Conservation (phyloP, 1,140 invertebrate species). For the Camponotus pennsylvanicus region DNA sequence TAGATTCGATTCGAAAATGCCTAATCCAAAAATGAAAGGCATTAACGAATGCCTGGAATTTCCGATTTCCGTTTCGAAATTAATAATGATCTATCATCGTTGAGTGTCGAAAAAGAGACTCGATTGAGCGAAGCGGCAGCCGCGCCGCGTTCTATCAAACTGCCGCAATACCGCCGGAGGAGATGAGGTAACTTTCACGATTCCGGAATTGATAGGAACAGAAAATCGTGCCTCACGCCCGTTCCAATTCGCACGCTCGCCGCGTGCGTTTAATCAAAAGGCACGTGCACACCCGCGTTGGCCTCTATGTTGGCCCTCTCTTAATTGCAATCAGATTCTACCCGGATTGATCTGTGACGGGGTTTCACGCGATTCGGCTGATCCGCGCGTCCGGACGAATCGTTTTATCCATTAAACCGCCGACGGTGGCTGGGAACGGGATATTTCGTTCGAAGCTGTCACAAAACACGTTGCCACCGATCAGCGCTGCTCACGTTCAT, state of each 20-base stretch:
- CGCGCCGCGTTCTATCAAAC: conserved; percentile 45
- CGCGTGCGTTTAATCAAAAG: conserved; percentile 62
- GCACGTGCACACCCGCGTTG: conserved; percentile 36
- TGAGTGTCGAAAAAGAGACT: conserved; percentile 31
- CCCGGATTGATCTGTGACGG: conserved; percentile 57
- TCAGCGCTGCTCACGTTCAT: neutral
- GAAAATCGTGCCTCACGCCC: conserved; percentile 60
- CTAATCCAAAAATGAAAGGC: too few species aligned
- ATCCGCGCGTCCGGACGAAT: conserved; percentile 47
- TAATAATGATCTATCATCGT: conserved; percentile 43
- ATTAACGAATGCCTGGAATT: too few species aligned
- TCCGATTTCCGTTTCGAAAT: conserved; percentile 5
- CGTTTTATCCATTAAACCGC: conserved; percentile 62
- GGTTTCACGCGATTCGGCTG: conserved; percentile 50
- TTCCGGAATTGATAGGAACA: conserved; percentile 56
- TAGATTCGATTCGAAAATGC: too few species aligned
- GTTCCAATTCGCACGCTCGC: conserved; percentile 56
- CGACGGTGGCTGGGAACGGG: neutral
- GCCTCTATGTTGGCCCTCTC: conserved; percentile 49
- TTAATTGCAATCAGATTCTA: conserved; percentile 67
- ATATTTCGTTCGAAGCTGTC: conserved; percentile 45
- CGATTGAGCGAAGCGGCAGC: neutral
- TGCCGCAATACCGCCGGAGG: conserved; percentile 25
- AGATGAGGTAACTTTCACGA: conserved; percentile 61
- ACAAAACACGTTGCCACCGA: conserved; percentile 31